phyloP scores from a whole-genome alignment of 2,888 invertebrate genomes.

The Machimus rusticus region DNA sequence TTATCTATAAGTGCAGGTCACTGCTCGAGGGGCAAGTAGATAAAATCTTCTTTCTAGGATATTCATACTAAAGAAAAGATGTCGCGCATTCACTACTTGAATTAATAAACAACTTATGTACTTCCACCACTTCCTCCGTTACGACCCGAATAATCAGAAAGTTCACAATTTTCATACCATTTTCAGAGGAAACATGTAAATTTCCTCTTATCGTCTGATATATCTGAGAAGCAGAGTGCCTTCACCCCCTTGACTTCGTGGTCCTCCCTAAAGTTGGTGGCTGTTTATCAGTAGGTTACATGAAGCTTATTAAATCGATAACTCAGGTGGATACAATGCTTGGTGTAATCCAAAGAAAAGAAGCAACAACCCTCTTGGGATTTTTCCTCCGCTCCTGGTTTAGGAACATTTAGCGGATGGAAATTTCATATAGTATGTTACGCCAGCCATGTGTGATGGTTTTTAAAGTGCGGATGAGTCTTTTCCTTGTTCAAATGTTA shows the following conservation, averaged over 20 bases:
- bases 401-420: background rate
- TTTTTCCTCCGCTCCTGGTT: background rate
- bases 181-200: background rate
- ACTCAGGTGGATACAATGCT: constrained; percentile 3
- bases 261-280: background rate
- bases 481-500: background rate
- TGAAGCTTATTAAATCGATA: constrained; percentile 38
- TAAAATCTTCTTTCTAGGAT: background rate
- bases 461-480: background rate
- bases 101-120: background rate
- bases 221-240: background rate
- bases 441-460: background rate
- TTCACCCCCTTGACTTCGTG: background rate
- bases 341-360: background rate
- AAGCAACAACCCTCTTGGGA: background rate
- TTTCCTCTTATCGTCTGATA: background rate
- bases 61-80: background rate
- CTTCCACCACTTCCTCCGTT: background rate
- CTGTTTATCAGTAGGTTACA: constrained; percentile 22
- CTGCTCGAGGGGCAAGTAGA: background rate
- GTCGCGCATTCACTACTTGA: background rate
- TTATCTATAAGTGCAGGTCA: too few relatives aligned
- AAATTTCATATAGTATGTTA: background rate
- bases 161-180: background rate
- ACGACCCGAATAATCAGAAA: background rate